Conservation (phyloP, 2,888 invertebrate species). For the Pantelozetes paolii region DNA sequence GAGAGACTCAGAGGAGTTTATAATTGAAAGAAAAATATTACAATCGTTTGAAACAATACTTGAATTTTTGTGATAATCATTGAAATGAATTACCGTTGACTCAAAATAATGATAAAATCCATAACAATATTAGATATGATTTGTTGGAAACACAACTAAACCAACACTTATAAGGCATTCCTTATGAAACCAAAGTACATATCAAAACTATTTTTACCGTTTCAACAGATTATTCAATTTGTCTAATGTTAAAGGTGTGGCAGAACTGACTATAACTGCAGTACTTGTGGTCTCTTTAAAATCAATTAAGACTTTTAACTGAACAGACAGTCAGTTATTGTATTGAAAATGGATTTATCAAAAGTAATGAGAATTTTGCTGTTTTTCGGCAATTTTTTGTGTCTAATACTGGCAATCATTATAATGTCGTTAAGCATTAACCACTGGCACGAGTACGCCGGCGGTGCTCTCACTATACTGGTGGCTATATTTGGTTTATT, state of each 20-base stretch:
- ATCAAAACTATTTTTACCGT: not conserved
- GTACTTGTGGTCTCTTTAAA: not conserved
- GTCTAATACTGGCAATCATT: constrained; percentile 38
- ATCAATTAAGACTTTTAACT: not conserved
- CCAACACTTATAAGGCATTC: not conserved
- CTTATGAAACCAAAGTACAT: constrained; percentile 12
- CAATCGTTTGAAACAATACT: not conserved
- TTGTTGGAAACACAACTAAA: not conserved
- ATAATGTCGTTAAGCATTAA: constrained; percentile 31
- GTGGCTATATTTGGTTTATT: constrained; percentile 32
- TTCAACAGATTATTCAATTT: not conserved
- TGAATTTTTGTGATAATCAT: constrained; percentile 13
- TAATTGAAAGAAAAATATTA: not conserved
- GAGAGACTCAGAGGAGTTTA: too few relatives aligned
- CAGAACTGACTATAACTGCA: not conserved
- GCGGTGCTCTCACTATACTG: constrained; percentile 30
- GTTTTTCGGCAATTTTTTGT: constrained; percentile 13
- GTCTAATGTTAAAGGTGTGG: constrained; percentile 29
- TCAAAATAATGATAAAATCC: constrained; percentile 24
- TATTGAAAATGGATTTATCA: constrained; percentile 12
- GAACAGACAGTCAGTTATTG: too few relatives aligned
- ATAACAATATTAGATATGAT: constrained; percentile 27
- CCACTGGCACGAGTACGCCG: constrained; percentile 39
- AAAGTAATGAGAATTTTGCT: constrained; percentile 13
- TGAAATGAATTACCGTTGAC: constrained; percentile 1